Evolutionary conservation across 2,797 vertebrate species (phyloP), one percentile per base, ranked within the genome.

Genomic region (Hyperoplus lanceolatus): DNA sequence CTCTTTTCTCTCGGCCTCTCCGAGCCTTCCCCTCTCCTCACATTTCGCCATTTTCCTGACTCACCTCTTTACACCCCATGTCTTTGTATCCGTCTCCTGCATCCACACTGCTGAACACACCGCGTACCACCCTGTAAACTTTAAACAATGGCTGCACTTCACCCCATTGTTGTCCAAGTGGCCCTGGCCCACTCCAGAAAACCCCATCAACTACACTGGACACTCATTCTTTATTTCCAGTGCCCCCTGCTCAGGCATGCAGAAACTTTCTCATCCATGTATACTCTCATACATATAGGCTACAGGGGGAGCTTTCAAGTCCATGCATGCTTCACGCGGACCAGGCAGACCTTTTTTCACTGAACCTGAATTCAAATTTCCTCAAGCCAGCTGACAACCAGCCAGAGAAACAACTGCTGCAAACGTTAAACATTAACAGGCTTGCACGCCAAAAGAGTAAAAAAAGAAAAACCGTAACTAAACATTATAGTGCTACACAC

Each of bases 371-470:
- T 62, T 78, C 87, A 68, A 64, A 73, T 73, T 80, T 83, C 64
- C 75, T 71, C 58, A 5, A 10, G 77, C 68, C 79, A 82, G 71
- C 85, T 90, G 86, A 90, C 57, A 48, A 8, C 46, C 41, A 3
- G 83, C 87, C 82, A 76, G 65, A 75, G 81, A 71, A 82, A 72
- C 73, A 84, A 90, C 65, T 41, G 85, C 84, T 60, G 77, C 75
- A 74, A 89, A 85, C 39, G 87, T 92, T 89, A 91, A 91, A 94
- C 89, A 91, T 93, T 87, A 89, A 92, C 87, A 87, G 74, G 65
- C 62, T 74, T n/a, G 5, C 71, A 29, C 73, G 81, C 86, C 83
- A 87, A 85, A 80, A 77, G 83, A 90, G 74, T 80, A 50, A 77
- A 80, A 81, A 91, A 85, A 29, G 29, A 29, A 29, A 29, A 29